A percentile compares a stretch with the other conserved stretches of the same genome.
These are phyloP conservation scores for Eunapius fragilis DNA, from an alignment of 37 sponge, comb jelly and placozoan genomes.

Conservation along the genomic window DNA sequence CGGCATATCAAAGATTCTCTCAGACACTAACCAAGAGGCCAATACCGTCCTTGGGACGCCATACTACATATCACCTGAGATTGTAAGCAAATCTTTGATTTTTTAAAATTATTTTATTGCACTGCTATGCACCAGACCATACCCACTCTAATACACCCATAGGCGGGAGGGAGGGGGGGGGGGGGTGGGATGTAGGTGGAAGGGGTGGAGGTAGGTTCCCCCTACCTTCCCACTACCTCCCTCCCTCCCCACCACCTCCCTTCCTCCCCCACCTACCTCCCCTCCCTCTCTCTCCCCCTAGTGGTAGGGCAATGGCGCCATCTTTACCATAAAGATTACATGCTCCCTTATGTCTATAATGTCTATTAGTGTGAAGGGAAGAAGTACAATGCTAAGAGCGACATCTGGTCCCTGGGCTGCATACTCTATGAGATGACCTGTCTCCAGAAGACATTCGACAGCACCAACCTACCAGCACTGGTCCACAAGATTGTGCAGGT, in stretches of 20 bases:
- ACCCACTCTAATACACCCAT: too few relatives aligned
- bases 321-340: too few relatives aligned
- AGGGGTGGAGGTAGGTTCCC: background rate
- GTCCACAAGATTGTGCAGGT: conserved; percentile 95
- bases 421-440: conserved; percentile 81
- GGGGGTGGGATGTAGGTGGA: background rate
- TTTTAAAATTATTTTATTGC: background rate
- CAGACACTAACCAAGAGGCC: conserved; percentile 74
- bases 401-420: conserved; percentile 69
- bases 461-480: conserved; percentile 92
- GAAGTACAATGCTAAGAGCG: conserved; percentile 87
- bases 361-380: conserved; percentile 88
- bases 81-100: conserved; percentile 46
- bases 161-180: background rate
- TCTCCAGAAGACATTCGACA: conserved; percentile 90
- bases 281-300: too few relatives aligned
- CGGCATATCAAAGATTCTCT: conserved; percentile 93
- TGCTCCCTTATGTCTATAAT: too few relatives aligned
- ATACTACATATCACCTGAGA: conserved; percentile 98
- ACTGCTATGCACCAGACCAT: too few relatives aligned
- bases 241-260: too few relatives aligned
- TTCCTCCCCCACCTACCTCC: too few relatives aligned
- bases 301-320: too few relatives aligned
- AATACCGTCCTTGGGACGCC: conserved; percentile 94
- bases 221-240: too few relatives aligned